Conservation (phyloP, 2,888 invertebrate genomes). For the Caenorhabditis parvicauda region DNA sequence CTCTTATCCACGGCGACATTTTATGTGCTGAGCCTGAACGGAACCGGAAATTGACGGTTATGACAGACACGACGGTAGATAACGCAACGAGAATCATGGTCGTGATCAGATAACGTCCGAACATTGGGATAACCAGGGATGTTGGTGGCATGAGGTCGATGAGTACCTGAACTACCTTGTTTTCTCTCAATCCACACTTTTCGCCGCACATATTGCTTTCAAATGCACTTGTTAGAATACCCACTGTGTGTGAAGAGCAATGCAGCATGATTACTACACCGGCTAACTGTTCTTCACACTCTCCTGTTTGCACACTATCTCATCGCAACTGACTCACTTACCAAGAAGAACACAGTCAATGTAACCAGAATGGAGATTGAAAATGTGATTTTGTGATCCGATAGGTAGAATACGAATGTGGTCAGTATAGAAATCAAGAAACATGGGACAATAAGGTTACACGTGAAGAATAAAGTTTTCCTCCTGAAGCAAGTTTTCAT, state of each 20-base stretch:
- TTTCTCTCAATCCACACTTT: not conserved
- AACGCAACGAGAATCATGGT: constrained; percentile 62
- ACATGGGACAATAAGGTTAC: constrained; percentile 62
- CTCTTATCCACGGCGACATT: constrained; percentile 62
- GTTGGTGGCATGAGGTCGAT: constrained; percentile 62
- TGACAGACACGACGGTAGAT: constrained; percentile 54
- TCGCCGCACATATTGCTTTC: no score
- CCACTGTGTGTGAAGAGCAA: no score
- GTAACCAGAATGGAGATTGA: constrained; percentile 63
- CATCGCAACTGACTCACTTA: no score
- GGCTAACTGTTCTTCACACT: no score
- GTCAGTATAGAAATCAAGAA: constrained; percentile 62
- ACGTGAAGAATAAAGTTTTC: constrained; percentile 61
- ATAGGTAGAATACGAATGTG: constrained; percentile 62
- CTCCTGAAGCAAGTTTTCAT: constrained; percentile 24
- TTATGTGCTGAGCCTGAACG: constrained; percentile 58
- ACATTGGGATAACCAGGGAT: constrained; percentile 63
- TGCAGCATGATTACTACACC: no score
- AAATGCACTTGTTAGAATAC: no score
- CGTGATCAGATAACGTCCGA: constrained; percentile 62
- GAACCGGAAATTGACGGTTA: constrained; percentile 62
- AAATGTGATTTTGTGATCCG: constrained; percentile 63
- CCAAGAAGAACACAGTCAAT: constrained; percentile 63
- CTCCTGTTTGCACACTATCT: no score
- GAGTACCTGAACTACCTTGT: constrained; percentile 42